Conservation (phyloP, 2,797 vertebrate species). For the Delichon dasypus region DNA sequence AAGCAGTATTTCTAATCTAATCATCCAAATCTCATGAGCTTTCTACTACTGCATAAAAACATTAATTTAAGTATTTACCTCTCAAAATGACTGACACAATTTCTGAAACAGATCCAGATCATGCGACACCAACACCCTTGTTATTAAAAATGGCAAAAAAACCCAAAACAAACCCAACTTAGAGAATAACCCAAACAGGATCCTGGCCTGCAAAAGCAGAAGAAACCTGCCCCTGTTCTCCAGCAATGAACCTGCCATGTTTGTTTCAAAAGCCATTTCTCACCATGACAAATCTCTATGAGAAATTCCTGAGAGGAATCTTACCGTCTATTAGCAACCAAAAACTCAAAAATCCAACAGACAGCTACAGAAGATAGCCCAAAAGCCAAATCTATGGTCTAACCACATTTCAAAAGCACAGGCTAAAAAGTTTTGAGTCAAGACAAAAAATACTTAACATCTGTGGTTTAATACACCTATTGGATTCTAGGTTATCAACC, state of each 20-base stretch:
- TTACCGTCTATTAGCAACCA: background rate
- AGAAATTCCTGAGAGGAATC: background rate
- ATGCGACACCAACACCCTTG: background rate
- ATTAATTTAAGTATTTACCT: background rate
- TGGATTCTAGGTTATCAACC: background rate
- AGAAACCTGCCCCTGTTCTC: background rate
- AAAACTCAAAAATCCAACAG: background rate
- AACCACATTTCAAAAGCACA: background rate
- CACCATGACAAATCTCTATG: background rate
- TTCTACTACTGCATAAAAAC: background rate
- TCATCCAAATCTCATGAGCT: background rate
- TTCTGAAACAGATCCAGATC: background rate
- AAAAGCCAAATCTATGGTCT: background rate
- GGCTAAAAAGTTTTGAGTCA: background rate
- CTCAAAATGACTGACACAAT: background rate
- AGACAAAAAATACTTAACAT: background rate
- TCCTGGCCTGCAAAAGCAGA: background rate
- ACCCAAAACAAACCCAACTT: background rate
- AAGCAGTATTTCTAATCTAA: background rate
- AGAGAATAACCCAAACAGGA: background rate
- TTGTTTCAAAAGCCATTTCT: background rate
- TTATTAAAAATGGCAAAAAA: background rate
- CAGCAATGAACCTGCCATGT: background rate
- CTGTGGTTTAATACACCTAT: background rate
- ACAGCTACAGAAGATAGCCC: background rate